Evolutionary conservation across 2,888 invertebrate genomes (phyloP), one percentile per base, ranked within the genome.

Genomic region (Harmothoe impar): DNA sequence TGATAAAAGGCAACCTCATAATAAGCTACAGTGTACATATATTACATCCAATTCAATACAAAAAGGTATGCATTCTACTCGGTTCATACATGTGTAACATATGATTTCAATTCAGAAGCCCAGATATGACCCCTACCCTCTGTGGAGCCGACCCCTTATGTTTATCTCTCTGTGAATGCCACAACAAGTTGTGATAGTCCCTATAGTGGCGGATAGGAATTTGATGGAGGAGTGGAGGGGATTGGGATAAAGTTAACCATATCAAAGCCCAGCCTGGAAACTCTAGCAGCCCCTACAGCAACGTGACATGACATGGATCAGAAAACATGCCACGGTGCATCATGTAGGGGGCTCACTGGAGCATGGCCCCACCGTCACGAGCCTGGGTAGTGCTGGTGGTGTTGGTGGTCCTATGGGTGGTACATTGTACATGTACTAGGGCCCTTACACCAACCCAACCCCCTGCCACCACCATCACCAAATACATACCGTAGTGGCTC

Each of bases 251-350:
- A 43, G 43, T 43, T 1, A 20, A 20, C n/a, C 29, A 72, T 72
- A 29, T 72, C 72, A 72, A 29, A 72, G 72, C 29, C 15, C 29
- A 3, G 29, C 5, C 29, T 15, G 29, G 72, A 72, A 72, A 72
- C 72, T 7, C 72, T 72, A 72, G 29, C 72, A 29, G 72, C 15
- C 29, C 3, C 72, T 31, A 62, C 62, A 62, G 62, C 62, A n/a
- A 62, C 62, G 15, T 3, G 72, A 72, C 72, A 29, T 72, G 72
- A 72, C 72, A 72, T 72, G 72, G 72, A 72, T 72, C 72, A 72
- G 72, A 72, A 72, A 72, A 72, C 72, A 72, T 72, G 72, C 25
- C 72, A 72, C 72, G 72, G 72, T 3, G 0, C n/a, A 72, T 72
- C 72, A 72, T 72, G 72, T 72, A 29, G 29, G 17, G 72, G 3